phyloP scores from a whole-genome alignment of 2,888 invertebrate genomes.

The Acanthosepion esculentum region DNA sequence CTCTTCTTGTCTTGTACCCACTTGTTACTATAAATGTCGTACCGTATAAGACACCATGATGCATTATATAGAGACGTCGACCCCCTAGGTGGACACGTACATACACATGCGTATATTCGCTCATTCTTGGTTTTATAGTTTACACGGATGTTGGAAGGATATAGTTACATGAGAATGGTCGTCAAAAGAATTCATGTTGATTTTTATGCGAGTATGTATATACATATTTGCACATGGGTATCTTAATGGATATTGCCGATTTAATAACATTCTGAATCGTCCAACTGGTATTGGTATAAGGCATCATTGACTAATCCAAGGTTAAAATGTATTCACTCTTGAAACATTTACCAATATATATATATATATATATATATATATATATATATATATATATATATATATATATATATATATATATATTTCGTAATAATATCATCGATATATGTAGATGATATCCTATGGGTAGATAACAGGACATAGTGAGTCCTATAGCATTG shows the following conservation, averaged over 20 bases:
- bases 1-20: not conserved
- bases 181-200: not conserved
- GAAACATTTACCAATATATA: not conserved
- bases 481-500: too few species aligned
- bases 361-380: not conserved
- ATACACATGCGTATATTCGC: not conserved
- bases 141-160: not conserved
- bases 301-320: not conserved
- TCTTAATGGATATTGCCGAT: not conserved
- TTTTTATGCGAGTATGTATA: not conserved
- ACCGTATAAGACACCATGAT: not conserved
- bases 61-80: too few species aligned
- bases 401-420: not conserved
- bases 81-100: not conserved
- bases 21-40: not conserved
- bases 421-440: too few species aligned
- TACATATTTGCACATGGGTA: not conserved
- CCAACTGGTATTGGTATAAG: not conserved
- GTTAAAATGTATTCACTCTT: not conserved
- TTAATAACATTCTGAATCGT: not conserved
- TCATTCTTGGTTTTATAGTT: not conserved
- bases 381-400: not conserved
- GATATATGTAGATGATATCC: too few species aligned
- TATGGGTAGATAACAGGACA: too few species aligned
- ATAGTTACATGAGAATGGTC: not conserved